Evolutionary conservation across 2,888 invertebrate species (phyloP).

Genomic region (Drosophila peninsularis): DNA sequence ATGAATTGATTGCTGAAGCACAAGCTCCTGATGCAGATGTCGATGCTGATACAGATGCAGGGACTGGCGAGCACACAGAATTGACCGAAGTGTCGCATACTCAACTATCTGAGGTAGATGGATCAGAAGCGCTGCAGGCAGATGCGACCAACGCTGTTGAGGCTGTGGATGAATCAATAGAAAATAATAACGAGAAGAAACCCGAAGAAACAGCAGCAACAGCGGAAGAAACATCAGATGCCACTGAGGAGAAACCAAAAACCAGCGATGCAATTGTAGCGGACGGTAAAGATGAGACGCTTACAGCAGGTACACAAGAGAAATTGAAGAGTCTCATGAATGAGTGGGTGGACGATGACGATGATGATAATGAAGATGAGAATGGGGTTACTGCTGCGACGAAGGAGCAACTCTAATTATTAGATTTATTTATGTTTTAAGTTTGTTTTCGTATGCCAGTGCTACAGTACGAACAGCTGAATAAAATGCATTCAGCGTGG

Average conservation of each 20-base stretch:
- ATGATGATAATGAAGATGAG: slow-evolving; percentile 80
- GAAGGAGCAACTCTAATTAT: slow-evolving; percentile 78
- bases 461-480: slow-evolving; percentile 7
- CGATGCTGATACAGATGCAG: slow-evolving; percentile 8
- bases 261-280: slow-evolving; percentile 35
- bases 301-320: slow-evolving; percentile 57
- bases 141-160: slow-evolving; percentile 9
- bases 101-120: slow-evolving; percentile 30
- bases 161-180: slow-evolving; percentile 14
- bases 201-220: slow-evolving; percentile 10
- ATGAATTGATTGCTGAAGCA: slow-evolving; percentile 65
- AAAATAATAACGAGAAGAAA: slow-evolving; percentile 15
- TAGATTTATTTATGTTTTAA: slow-evolving; percentile 82
- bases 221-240: neutral
- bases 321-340: slow-evolving; percentile 83
- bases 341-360: slow-evolving; percentile 84
- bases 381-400: slow-evolving; percentile 70
- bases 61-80: slow-evolving; percentile 16
- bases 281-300: slow-evolving; percentile 36
- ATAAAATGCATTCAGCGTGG: slow-evolving; percentile 8
- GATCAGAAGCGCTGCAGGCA: slow-evolving; percentile 11
- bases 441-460: slow-evolving; percentile 50
- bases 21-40: slow-evolving; percentile 22
- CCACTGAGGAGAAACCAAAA: slow-evolving; percentile 28
- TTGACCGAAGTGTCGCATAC: slow-evolving; percentile 16